phyloP scores from a whole-genome alignment of 2,113 vertebrate genomes.

The Mastomys natalensis region DNA sequence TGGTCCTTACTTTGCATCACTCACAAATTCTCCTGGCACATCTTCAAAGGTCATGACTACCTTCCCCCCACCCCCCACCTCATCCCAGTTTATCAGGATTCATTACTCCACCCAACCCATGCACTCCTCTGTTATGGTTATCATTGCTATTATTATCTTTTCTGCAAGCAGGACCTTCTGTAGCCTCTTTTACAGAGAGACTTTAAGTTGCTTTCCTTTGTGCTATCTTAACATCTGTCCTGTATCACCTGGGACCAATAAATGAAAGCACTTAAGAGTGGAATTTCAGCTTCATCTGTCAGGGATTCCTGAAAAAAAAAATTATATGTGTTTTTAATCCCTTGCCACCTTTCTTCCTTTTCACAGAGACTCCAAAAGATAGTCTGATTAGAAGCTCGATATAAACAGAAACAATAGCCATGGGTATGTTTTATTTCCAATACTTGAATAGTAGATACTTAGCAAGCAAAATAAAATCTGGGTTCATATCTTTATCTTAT shows the following conservation, averaged over 20 bases:
- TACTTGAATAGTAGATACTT: constrained; percentile 48
- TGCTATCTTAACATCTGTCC: constrained; percentile 58
- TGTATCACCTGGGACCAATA: constrained; percentile 66
- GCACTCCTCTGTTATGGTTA: constrained; percentile 31
- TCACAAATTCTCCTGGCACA: constrained; percentile 8
- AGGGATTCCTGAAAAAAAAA: constrained; percentile 47
- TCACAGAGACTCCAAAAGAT: constrained; percentile 44
- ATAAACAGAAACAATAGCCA: constrained; percentile 66
- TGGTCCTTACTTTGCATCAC: neutral
- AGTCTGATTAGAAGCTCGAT: constrained; percentile 61
- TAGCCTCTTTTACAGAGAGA: constrained; percentile 60
- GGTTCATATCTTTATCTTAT: constrained; percentile 13
- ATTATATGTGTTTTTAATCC: neutral
- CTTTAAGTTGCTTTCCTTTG: constrained; percentile 71
- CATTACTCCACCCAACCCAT: rapidly evolving
- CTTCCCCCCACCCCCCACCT: neutral
- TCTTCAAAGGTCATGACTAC: constrained; percentile 38
- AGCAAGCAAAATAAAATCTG: constrained; percentile 27
- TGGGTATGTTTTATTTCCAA: constrained; percentile 53
- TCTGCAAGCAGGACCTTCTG: constrained; percentile 22
- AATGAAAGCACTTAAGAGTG: constrained; percentile 5
- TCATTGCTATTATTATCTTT: constrained; percentile 49
- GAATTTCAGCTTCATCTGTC: constrained; percentile 42
- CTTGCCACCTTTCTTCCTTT: neutral
- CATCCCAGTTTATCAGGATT: neutral